Conservation (phyloP, 2,888 invertebrate species). For the Diarsia mendica region DNA sequence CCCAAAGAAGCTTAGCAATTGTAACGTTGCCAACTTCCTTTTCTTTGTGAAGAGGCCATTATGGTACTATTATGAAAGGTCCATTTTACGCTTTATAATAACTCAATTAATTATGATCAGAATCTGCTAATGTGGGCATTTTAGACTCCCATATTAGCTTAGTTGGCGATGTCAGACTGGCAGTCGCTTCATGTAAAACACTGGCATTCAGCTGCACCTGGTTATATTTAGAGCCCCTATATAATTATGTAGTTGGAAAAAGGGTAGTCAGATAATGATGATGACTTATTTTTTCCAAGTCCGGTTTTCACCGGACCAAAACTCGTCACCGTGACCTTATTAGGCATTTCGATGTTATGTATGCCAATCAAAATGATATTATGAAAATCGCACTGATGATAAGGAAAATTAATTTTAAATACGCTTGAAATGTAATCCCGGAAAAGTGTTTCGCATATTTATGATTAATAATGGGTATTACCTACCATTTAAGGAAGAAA, state of each 20-base stretch:
- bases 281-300: not conserved
- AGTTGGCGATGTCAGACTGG: not conserved
- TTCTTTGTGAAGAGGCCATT: no score
- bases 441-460: slow-evolving; percentile 19
- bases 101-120: no score
- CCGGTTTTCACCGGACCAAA: not conserved
- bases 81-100: no score
- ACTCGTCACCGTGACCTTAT: not conserved
- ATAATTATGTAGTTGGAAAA: not conserved
- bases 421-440: slow-evolving; percentile 4
- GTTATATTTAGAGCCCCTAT: not conserved
- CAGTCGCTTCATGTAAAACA: not conserved
- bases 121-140: no score
- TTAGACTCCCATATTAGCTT: not conserved
- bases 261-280: not conserved
- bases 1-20: no score
- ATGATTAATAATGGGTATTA: slow-evolving; percentile 37
- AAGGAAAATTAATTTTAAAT: not conserved
- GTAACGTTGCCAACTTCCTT: no score
- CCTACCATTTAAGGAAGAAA: slow-evolving; percentile 47
- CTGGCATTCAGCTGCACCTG: not conserved
- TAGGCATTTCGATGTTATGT: not conserved
- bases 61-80: no score
- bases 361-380: not conserved
- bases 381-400: not conserved